These are phyloP conservation scores for Drosophila miranda DNA, from an alignment of 1,140 invertebrate genomes.

Conservation along the genomic window DNA sequence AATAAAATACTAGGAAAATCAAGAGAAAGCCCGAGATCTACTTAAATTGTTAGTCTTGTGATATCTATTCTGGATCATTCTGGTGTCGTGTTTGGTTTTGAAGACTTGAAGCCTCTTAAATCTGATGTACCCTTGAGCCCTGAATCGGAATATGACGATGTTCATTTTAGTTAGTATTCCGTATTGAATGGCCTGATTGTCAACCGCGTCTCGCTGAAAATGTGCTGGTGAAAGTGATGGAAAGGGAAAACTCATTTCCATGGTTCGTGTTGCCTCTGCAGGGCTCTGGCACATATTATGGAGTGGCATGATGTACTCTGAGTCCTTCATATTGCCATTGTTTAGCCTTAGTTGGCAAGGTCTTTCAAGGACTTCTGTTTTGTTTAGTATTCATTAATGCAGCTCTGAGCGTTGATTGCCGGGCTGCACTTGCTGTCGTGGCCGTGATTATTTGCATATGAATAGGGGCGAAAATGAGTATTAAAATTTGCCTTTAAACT, in stretches of 20 bases:
- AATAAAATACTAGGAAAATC: too few relatives aligned
- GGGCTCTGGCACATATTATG: slow-evolving; percentile 28
- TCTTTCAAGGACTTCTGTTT: slow-evolving; percentile 40
- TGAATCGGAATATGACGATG: too few relatives aligned
- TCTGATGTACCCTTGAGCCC: too few relatives aligned
- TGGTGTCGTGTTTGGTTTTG: too few relatives aligned
- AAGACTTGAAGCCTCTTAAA: too few relatives aligned
- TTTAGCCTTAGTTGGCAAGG: slow-evolving; percentile 36
- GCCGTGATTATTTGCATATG: slow-evolving; percentile 54
- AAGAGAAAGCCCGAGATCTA: too few relatives aligned
- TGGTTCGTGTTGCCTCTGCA: slow-evolving; percentile 18
- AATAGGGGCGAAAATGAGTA: slow-evolving; percentile 20
- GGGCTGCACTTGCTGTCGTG: slow-evolving; percentile 3
- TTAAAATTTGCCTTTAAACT: slow-evolving; percentile 49
- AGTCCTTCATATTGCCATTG: slow-evolving; percentile 49
- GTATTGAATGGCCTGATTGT: slow-evolving; percentile 8
- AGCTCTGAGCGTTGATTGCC: slow-evolving; percentile 37
- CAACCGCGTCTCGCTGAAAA: slow-evolving; percentile 11
- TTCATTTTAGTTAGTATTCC: too few relatives aligned
- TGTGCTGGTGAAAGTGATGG: slow-evolving; percentile 29
- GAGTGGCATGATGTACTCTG: slow-evolving; percentile 54
- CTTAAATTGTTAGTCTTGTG: too few relatives aligned
- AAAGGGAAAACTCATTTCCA: slow-evolving; percentile 47
- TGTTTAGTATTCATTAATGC: slow-evolving; percentile 50
- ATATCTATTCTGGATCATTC: too few relatives aligned